phyloP scores from a whole-genome alignment of 1,140 invertebrate species.

The Venustaconcha ellipsiformis region DNA sequence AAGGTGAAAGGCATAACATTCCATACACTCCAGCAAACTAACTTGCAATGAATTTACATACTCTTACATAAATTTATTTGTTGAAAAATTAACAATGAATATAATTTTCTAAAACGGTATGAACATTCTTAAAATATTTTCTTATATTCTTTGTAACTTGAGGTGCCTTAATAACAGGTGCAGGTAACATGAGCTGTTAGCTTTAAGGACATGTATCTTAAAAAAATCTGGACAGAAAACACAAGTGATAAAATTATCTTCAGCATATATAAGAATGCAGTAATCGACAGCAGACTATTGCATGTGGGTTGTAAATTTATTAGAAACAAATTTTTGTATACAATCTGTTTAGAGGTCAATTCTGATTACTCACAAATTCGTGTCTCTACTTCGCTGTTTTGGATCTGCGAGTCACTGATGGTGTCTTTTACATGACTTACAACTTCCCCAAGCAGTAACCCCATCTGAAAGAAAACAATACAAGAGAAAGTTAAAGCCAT shows the following conservation, averaged over 20 bases:
- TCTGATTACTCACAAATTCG: constrained; percentile 35
- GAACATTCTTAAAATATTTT: no score
- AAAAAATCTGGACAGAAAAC: no score
- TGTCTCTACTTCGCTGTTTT: constrained; percentile 45
- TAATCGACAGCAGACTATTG: neutral
- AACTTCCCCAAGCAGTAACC: constrained; percentile 44
- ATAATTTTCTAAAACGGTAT: no score
- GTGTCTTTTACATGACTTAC: constrained; percentile 43
- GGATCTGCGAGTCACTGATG: constrained; percentile 55
- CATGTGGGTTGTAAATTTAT: neutral
- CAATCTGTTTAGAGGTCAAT: no score
- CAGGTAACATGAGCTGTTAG: neutral
- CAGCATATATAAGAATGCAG: constrained; percentile 1
- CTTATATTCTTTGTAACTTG: no score
- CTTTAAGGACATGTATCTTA: no score
- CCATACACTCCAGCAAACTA: no score
- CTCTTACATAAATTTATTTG: no score
- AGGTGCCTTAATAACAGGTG: neutral
- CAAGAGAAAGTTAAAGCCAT: no score
- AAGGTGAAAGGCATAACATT: no score
- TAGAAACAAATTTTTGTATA: neutral
- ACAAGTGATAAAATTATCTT: neutral
- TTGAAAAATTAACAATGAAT: no score
- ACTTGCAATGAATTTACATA: no score
- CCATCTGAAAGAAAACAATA: constrained; percentile 37